Percentiles rank a stretch among this genome's conserved stretches.
Evolutionary conservation across 2,797 vertebrate species (phyloP).

Genomic region (Remorina albescens): DNA sequence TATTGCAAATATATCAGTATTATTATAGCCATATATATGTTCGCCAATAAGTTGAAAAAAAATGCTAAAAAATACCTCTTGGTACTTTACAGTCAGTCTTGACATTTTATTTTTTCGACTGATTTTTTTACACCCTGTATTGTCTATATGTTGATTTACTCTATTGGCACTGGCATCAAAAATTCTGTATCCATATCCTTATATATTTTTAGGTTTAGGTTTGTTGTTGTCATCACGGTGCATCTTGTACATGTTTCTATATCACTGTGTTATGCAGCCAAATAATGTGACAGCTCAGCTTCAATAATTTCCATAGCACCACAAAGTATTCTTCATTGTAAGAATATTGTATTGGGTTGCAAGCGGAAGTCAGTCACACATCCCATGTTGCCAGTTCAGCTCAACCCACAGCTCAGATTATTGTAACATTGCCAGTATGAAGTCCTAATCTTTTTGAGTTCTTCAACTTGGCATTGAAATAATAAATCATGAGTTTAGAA

Average conservation of each 20-base stretch:
- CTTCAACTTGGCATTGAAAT: slow-evolving; percentile 37
- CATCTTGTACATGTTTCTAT: not conserved
- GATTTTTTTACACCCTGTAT: too few species aligned
- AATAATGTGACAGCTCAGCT: not conserved
- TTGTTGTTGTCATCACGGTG: not conserved
- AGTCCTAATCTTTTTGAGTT: slow-evolving; percentile 48
- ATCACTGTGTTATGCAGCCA: not conserved
- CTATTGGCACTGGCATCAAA: not conserved
- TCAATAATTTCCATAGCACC: not conserved
- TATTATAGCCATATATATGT: not conserved
- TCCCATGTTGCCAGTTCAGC: slow-evolving; percentile 10
- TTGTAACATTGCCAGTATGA: slow-evolving; percentile 36
- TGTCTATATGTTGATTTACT: too few species aligned
- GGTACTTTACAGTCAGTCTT: not conserved
- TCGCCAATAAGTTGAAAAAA: not conserved
- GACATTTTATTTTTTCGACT: too few species aligned
- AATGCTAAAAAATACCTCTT: not conserved
- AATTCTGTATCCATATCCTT: not conserved
- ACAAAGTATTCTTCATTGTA: slow-evolving; percentile 4
- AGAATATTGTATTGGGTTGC: slow-evolving; percentile 21
- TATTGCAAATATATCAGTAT: not conserved
- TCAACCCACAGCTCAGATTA: slow-evolving; percentile 33
- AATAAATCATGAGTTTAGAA: slow-evolving; percentile 33
- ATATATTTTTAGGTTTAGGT: not conserved
- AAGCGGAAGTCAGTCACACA: slow-evolving; percentile 12